Conservation (phyloP, 2,113 vertebrate species). For the Gnathonemus echidnorhynchus region DNA sequence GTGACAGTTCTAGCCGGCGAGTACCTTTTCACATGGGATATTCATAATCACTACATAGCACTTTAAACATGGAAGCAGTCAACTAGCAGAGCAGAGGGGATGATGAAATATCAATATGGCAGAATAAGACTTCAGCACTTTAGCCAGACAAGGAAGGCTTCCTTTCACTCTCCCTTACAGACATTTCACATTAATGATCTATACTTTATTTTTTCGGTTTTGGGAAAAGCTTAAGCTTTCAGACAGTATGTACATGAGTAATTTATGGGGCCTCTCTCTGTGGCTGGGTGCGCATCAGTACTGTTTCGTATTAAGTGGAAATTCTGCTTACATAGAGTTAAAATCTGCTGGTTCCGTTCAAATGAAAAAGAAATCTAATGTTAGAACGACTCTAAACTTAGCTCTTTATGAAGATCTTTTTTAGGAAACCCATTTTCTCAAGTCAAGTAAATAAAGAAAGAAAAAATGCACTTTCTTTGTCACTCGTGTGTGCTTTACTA, state of each 20-base stretch:
- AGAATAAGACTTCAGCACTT: slow-evolving; percentile 38
- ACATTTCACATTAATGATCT: slow-evolving; percentile 17
- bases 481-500: background rate
- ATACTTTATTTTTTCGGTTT: slow-evolving; percentile 8
- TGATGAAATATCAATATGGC: slow-evolving; percentile 45
- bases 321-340: background rate
- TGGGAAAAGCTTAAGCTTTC: background rate
- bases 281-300: background rate
- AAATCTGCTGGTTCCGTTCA: background rate
- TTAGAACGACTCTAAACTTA: background rate
- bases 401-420: background rate
- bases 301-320: background rate
- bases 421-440: background rate
- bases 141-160: slow-evolving; percentile 27
- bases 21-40: slow-evolving; percentile 33
- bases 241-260: background rate
- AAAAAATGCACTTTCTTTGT: background rate
- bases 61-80: slow-evolving; percentile 22
- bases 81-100: slow-evolving; percentile 16
- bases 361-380: background rate
- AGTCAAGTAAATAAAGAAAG: background rate
- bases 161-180: slow-evolving; percentile 35
- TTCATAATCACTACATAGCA: slow-evolving; percentile 38
- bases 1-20: slow-evolving; percentile 35
- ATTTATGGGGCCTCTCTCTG: background rate